Conservation (phyloP, 2,113 vertebrate species). For the Elephantulus edwardii region DNA sequence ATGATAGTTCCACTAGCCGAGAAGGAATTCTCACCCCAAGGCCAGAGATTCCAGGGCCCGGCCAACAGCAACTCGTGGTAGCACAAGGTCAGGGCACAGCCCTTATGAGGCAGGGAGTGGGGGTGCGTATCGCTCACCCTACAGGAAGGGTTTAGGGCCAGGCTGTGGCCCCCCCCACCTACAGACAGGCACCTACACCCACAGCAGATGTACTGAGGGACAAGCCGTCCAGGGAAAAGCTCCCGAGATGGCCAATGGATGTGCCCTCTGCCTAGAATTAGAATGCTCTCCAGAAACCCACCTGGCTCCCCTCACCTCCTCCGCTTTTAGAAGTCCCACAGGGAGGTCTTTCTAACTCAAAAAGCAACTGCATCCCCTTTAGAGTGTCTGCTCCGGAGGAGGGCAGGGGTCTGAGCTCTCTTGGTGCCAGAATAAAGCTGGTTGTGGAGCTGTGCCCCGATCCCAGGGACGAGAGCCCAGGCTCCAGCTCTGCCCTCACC, state of each 20-base stretch:
- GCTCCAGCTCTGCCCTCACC: not conserved
- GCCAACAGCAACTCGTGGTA: constrained; percentile 9
- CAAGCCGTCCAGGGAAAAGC: not conserved
- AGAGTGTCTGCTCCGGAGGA: not conserved
- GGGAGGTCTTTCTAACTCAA: not conserved
- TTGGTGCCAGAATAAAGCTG: not conserved
- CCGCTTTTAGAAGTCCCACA: not conserved
- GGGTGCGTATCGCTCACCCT: not conserved
- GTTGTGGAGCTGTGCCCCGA: not conserved
- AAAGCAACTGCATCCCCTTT: not conserved
- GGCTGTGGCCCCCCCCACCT: not conserved
- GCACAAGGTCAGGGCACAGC: not conserved
- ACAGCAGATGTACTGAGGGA: not conserved
- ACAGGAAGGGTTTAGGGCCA: not conserved
- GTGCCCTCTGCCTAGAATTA: no score
- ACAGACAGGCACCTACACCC: not conserved
- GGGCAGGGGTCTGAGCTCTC: not conserved
- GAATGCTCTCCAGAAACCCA: not conserved
- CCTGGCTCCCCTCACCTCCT: not conserved
- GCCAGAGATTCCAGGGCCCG: constrained; percentile 33
- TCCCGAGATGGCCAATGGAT: not conserved
- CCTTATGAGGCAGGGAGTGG: not conserved
- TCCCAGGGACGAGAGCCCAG: not conserved
- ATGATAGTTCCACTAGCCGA: constrained; percentile 45
- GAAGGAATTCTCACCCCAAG: constrained; percentile 54